A percentile compares a stretch with the other conserved stretches of the same genome.
These are phyloP conservation scores for Chiloscyllium plagiosum DNA, from an alignment of 2,113 vertebrate genomes.

Conservation along the genomic window DNA sequence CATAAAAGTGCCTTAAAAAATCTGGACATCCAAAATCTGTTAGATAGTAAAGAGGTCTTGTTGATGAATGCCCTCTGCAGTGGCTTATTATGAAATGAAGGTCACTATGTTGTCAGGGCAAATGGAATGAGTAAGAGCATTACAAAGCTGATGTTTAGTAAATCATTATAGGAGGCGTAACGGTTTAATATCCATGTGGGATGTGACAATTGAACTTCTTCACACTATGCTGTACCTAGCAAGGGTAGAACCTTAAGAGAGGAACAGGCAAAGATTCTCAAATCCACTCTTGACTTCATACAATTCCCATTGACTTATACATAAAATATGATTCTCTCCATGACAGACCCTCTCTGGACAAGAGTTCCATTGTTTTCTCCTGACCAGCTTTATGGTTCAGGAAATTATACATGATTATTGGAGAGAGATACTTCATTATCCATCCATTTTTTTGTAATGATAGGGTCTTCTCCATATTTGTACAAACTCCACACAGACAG, in stretches of 20 bases:
- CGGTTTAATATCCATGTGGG: not conserved
- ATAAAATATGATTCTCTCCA: not conserved
- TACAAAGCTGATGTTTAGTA: not conserved
- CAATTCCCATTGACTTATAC: not conserved
- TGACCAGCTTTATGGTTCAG: not conserved
- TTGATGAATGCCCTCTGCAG: not conserved
- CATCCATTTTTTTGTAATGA: not conserved
- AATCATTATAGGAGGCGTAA: not conserved
- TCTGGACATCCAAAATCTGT: not conserved
- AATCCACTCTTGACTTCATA: not conserved
- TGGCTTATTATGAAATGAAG: not conserved
- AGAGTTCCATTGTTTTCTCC: not conserved
- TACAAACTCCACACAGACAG: too few species aligned
- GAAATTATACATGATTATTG: conserved; percentile 10
- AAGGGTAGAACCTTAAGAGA: not conserved
- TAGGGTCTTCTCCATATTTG: conserved; percentile 5
- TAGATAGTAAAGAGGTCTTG: not conserved
- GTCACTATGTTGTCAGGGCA: not conserved
- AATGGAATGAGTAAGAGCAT: not conserved
- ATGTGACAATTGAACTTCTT: not conserved
- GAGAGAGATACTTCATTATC: not conserved
- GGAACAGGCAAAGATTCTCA: not conserved
- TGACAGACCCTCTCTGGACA: not conserved
- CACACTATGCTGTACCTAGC: not conserved
- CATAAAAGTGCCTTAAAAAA: not conserved